Evolutionary conservation across 2,113 vertebrate species (phyloP), one percentile per base, ranked within the genome.

Genomic region (Bos javanicus): DNA sequence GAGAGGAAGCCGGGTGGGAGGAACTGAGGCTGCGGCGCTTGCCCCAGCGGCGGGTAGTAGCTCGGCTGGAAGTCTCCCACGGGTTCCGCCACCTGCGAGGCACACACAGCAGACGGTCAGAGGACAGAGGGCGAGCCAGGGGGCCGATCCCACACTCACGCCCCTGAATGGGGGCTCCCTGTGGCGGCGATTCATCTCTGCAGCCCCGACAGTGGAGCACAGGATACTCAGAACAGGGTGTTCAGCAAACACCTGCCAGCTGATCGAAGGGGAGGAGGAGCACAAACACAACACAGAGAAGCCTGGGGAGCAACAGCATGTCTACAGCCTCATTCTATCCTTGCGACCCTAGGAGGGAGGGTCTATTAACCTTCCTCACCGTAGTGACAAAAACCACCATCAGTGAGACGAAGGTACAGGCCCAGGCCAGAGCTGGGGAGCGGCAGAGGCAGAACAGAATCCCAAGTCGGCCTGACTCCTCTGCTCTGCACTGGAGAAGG

Each of bases 1-100:
- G 98, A 97, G 54, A 99, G 97, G 93, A 98, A 98, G 57, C 97
- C 86, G 3, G 97, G 98, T 0, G 99, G 98, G 67, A 99, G 98
- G 88, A 98, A 98, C 14, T 85, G 98, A 56, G 74, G 96, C 59
- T 98, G 93, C 26, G 95, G 95, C 12, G 98, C 50, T 0, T 43
- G 83, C 0, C 8, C 95, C 0, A 98, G 92, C 2, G 97, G 97
- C 7, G 95, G 15, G n/a, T 98, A 99, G 96, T 98, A 99, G 54
- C 88, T 95, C 25, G 98, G 98, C 62, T 97, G 98, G 92, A 99
- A 98, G 93, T 99, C 98, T 96, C 97, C 97, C 81, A 74, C 21
- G 80, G 97, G 97, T 74, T 99, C 98, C 2, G 98, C 94, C 84
- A 98, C 84, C 99, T 99, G 97, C 0, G 0, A 10, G 59, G 98